phyloP scores from a whole-genome alignment of 2,888 invertebrate genomes.

The Norana najaformis region DNA sequence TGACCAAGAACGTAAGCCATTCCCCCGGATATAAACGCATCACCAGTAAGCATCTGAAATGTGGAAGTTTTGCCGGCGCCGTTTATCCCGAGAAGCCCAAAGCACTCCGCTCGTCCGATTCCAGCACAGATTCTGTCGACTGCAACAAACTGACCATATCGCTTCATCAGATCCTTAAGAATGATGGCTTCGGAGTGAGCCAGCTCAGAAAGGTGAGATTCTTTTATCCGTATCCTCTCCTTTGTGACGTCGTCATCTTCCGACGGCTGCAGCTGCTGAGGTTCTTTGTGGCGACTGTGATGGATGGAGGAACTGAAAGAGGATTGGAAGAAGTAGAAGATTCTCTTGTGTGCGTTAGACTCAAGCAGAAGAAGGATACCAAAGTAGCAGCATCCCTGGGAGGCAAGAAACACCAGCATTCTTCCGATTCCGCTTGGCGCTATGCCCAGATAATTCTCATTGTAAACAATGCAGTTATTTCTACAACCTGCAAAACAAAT shows the following conservation, averaged over 20 bases:
- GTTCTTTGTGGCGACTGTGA: not conserved
- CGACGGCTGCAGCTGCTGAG: slow-evolving; percentile 41
- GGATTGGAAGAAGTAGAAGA: not conserved
- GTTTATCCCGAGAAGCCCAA: slow-evolving; percentile 72
- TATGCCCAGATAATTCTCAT: slow-evolving; percentile 71
- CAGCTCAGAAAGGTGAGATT: slow-evolving; percentile 38
- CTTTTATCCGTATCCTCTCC: slow-evolving; percentile 59
- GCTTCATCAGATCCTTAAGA: slow-evolving; percentile 72
- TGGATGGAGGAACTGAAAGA: not conserved
- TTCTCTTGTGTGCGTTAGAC: slow-evolving; percentile 46
- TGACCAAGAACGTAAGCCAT: slow-evolving; percentile 71
- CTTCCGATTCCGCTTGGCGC: slow-evolving; percentile 73
- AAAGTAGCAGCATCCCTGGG: slow-evolving; percentile 69
- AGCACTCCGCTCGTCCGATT: slow-evolving; percentile 73
- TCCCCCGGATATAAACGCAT: slow-evolving; percentile 73
- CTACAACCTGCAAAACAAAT: slow-evolving; percentile 47
- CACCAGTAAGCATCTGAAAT: slow-evolving; percentile 77
- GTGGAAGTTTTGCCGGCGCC: slow-evolving; percentile 72
- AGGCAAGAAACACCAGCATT: slow-evolving; percentile 70
- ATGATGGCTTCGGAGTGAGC: slow-evolving; percentile 65
- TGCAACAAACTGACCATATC: slow-evolving; percentile 74
- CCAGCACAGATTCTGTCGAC: slow-evolving; percentile 77
- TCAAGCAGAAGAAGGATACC: slow-evolving; percentile 71
- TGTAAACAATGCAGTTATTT: slow-evolving; percentile 54
- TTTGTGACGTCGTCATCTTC: slow-evolving; percentile 61